Evolutionary conservation across 1,140 invertebrate genomes (phyloP).

Genomic region (Drosophila nannoptera): DNA sequence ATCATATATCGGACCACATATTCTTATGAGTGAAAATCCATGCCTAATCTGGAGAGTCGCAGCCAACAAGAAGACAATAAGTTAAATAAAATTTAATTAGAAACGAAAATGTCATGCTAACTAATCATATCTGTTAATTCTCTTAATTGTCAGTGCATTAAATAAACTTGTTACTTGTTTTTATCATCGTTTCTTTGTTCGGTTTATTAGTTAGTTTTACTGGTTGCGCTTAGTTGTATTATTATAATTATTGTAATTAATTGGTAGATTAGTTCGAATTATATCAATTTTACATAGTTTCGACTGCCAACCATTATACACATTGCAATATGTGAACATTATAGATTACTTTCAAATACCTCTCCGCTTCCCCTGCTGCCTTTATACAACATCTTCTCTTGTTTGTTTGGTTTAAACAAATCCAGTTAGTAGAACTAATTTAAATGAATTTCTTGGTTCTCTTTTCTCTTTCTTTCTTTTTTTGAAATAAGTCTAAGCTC

Average conservation of each 20-base stretch:
- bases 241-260: constrained; percentile 25
- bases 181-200: constrained; percentile 45
- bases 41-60: too few relatives aligned
- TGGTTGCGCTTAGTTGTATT: constrained; percentile 36
- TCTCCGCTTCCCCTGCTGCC: constrained; percentile 21
- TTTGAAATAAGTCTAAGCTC: constrained; percentile 73
- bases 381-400: constrained; percentile 46
- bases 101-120: too few relatives aligned
- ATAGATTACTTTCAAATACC: constrained; percentile 41
- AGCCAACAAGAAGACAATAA: too few relatives aligned
- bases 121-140: too few relatives aligned
- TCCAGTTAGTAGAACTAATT: constrained; percentile 51
- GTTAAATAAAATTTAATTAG: too few relatives aligned
- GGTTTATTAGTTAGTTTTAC: constrained; percentile 57
- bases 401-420: constrained; percentile 44
- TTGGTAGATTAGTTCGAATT: constrained; percentile 66
- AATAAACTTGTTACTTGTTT: constrained; percentile 27
- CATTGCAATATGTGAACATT: constrained; percentile 15
- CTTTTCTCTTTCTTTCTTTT: constrained; percentile 23
- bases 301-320: constrained; percentile 58
- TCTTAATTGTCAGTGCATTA: too few relatives aligned
- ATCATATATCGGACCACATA: too few relatives aligned
- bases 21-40: too few relatives aligned
- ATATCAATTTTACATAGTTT: constrained; percentile 64
- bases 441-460: constrained; percentile 36